phyloP scores from a whole-genome alignment of 2,797 vertebrate species.

The Coendou prehensilis region DNA sequence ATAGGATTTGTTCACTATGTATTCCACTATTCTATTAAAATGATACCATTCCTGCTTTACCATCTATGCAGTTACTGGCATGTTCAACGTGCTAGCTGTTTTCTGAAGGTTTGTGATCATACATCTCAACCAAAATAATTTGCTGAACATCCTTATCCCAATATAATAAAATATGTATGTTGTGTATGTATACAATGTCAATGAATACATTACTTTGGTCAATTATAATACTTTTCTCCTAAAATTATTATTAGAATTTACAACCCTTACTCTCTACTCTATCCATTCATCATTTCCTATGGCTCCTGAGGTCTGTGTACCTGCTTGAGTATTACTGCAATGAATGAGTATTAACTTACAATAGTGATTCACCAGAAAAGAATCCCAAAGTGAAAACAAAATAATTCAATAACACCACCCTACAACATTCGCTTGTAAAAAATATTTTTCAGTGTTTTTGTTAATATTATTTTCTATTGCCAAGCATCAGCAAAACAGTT shows the following conservation, averaged over 20 bases:
- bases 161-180: neutral
- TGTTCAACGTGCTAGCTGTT: neutral
- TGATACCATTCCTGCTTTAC: neutral
- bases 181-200: neutral
- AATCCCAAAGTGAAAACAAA: neutral
- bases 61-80: neutral
- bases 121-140: neutral
- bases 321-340: neutral
- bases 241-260: neutral
- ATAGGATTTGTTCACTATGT: neutral
- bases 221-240: neutral
- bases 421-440: conserved; percentile 15
- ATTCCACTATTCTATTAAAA: neutral
- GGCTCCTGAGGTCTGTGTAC: neutral
- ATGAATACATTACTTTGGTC: neutral
- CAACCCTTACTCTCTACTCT: neutral
- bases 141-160: neutral
- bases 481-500: conserved; percentile 37
- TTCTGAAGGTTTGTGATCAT: neutral
- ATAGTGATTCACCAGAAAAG: neutral
- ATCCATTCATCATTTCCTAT: neutral
- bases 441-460: neutral
- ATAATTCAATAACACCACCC: neutral
- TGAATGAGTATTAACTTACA: neutral
- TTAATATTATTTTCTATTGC: conserved; percentile 49